Conservation (phyloP, 2,113 vertebrate genomes). For the Maccullochella peelii region DNA sequence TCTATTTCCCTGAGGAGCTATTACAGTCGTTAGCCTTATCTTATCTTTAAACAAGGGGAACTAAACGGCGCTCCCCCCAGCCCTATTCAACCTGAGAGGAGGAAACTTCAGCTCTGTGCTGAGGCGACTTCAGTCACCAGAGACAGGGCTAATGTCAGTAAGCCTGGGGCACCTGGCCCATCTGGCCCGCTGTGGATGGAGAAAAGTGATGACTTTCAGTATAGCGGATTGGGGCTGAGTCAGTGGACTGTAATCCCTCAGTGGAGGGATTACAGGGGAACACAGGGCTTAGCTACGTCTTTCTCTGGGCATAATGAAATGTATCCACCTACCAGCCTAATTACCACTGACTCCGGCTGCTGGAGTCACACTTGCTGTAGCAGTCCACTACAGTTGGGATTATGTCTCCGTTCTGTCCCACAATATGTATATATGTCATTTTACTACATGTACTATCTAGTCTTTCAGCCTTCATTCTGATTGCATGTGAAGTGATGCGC, state of each 20-base stretch:
- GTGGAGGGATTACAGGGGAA: slow-evolving; percentile 67
- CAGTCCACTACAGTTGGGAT: slow-evolving; percentile 2
- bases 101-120: slow-evolving; percentile 55
- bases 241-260: too few species aligned
- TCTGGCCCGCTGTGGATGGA: slow-evolving; percentile 41
- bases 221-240: slow-evolving; percentile 59
- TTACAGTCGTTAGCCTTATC: slow-evolving; percentile 81
- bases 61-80: slow-evolving; percentile 69
- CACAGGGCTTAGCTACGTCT: slow-evolving; percentile 57
- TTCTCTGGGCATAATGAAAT: slow-evolving; percentile 65
- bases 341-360: slow-evolving; percentile 50
- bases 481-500: not conserved
- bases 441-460: not conserved
- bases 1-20: slow-evolving; percentile 75
- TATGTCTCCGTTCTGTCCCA: slow-evolving; percentile 8
- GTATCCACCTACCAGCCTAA: slow-evolving; percentile 66
- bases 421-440: not conserved
- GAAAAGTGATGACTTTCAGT: slow-evolving; percentile 67
- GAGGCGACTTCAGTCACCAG: slow-evolving; percentile 62
- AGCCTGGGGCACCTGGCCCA: slow-evolving; percentile 69
- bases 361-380: slow-evolving; percentile 33
- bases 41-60: slow-evolving; percentile 80
- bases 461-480: not conserved
- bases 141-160: slow-evolving; percentile 65
- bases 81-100: slow-evolving; percentile 62